Evolutionary conservation across 2,888 invertebrate genomes (phyloP).

Genomic region (Oscheius sp.): DNA sequence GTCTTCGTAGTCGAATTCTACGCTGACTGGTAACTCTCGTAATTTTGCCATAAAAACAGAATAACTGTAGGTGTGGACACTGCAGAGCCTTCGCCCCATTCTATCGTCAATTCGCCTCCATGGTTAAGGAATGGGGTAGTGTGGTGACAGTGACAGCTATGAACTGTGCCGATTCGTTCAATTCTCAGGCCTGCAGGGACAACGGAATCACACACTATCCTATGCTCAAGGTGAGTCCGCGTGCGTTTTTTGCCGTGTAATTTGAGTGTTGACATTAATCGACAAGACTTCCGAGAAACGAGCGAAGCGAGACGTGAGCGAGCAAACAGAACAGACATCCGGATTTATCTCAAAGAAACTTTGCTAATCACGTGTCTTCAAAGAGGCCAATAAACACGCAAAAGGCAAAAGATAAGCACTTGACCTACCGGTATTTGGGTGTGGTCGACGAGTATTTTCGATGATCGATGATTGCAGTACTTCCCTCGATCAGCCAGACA

Average conservation of each 20-base stretch:
- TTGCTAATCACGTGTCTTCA: conserved; percentile 21
- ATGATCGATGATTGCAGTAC: conserved; percentile 57
- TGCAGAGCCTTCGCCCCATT: conserved; percentile 88
- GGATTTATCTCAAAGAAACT: conserved; percentile 32
- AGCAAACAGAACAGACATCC: conserved; percentile 31
- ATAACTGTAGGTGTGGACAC: conserved; percentile 82
- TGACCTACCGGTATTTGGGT: no score
- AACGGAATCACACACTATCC: conserved; percentile 71
- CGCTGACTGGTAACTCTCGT: conserved; percentile 82
- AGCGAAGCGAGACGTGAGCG: conserved; percentile 29
- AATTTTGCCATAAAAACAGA: not conserved
- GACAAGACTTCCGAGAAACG: conserved; percentile 36
- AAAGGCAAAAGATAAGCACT: not conserved
- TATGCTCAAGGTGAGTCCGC: conserved; percentile 65
- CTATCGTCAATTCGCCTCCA: conserved; percentile 84
- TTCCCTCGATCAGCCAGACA: conserved; percentile 64
- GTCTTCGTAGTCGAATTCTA: conserved; percentile 86
- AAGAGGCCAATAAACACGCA: conserved; percentile 15
- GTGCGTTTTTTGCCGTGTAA: conserved; percentile 29
- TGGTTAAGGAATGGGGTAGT: conserved; percentile 62
- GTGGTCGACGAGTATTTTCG: not conserved
- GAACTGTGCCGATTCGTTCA: conserved; percentile 71
- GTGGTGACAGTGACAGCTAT: conserved; percentile 65
- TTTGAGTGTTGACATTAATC: conserved; percentile 38
- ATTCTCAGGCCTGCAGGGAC: conserved; percentile 65